Base-by-base conservation (phyloP, 2,113 vertebrate species). In the Alexandromys fortis region DNA sequence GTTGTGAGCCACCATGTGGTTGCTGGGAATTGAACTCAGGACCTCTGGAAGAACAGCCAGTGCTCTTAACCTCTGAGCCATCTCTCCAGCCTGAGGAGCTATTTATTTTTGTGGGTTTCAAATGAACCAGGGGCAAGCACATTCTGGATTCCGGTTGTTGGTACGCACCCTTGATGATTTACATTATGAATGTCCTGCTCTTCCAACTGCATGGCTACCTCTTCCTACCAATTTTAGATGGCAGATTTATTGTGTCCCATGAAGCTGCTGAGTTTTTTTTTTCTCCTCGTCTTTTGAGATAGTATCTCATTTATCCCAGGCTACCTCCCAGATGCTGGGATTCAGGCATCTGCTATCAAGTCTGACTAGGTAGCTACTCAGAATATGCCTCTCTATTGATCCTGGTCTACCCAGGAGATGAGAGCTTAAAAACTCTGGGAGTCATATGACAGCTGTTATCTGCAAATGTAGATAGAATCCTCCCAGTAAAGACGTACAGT, bases 171-270 rank as follows among this genome's bases (percentile, higher is more conserved):
- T 91, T 93, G 17, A 65, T 92, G 19, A 33, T 42, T 95, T 81
- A 85, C 4, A 77, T 77, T 55, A 24, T 92, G 65, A 61, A 79
- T n/a, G 30, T 70, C 35, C n/a, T 73, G 45, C 24, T 26, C 30
- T 76, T 94, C 76, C 33, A 83, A 1, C 21, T 90, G 45, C 47
- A 45, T 73, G 38, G 61, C 28, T 75, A 52, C 52, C 8, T 86
- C 24, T 79, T n/a, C n/a, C 22, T 81, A 65, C 76, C 33, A 82
- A 49, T 87, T 96, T 96, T 94, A 70, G 76, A 67, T 91, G 55
- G 55, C 33, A 91, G 33, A 86, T 5, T 92, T 45, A 81, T 5
- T 65, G 19, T 95, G n/a, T 83, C 77, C 67, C 33, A 65, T 89
- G 75, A 61, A 86, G 30, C 42, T 96, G 42, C 67, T 91, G 38